Conservation (phyloP, 2,888 invertebrate species). For the Galeruca laticollis region DNA sequence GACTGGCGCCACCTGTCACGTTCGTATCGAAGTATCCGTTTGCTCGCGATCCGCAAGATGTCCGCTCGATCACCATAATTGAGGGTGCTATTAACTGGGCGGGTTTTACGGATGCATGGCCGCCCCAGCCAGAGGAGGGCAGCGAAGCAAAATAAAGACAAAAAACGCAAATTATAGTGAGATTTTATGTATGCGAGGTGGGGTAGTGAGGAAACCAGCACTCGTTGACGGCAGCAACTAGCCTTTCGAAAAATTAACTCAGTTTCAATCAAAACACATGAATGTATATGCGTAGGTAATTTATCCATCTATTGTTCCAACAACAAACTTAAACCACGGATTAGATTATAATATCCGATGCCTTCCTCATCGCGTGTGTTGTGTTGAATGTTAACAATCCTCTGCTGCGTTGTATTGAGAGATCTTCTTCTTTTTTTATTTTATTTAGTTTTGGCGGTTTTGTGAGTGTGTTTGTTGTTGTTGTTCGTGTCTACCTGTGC, state of each 20-base stretch:
- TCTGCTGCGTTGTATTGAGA: slow-evolving; percentile 10
- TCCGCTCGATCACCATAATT: slow-evolving; percentile 58
- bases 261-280: slow-evolving; percentile 68
- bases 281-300: slow-evolving; percentile 55
- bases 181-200: slow-evolving; percentile 66
- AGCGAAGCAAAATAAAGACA: slow-evolving; percentile 65
- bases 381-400: slow-evolving; percentile 44
- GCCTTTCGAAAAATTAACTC: slow-evolving; percentile 66
- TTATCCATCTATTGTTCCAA: slow-evolving; percentile 40
- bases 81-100: slow-evolving; percentile 69
- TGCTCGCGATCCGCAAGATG: slow-evolving; percentile 51
- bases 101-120: slow-evolving; percentile 68
- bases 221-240: slow-evolving; percentile 58
- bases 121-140: slow-evolving; percentile 67
- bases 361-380: slow-evolving; percentile 49
- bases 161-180: slow-evolving; percentile 67
- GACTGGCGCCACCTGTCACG: slow-evolving; percentile 42
- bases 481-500: slow-evolving; percentile 39
- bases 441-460: slow-evolving; percentile 30
- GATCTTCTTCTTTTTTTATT: slow-evolving; percentile 21
- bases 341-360: neutral
- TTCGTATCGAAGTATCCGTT: slow-evolving; percentile 8
- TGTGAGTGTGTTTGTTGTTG: slow-evolving; percentile 46
- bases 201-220: slow-evolving; percentile 62
- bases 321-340: neutral